These are phyloP conservation scores for Zaprionus vittiger DNA, from an alignment of 1,140 invertebrate species.

Conservation along the genomic window DNA sequence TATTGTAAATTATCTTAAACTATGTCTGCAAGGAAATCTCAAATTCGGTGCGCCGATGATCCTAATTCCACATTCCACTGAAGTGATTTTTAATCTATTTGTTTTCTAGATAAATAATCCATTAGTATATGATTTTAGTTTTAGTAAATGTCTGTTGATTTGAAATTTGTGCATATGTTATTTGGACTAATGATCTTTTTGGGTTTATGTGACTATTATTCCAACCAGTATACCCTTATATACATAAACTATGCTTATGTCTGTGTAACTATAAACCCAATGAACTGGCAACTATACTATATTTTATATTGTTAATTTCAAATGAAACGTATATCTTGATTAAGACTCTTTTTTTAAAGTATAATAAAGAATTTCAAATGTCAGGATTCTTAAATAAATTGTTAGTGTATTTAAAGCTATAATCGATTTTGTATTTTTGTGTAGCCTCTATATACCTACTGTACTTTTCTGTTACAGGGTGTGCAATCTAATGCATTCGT, in stretches of 20 bases:
- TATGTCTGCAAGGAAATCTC: constrained; percentile 37
- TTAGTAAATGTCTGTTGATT: constrained; percentile 30
- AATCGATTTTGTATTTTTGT: not conserved
- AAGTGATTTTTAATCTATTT: constrained; percentile 27
- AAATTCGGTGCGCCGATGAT: constrained; percentile 31
- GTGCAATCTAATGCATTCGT: not conserved
- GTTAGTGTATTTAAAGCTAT: constrained; percentile 22
- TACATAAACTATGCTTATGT: not conserved
- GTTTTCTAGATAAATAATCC: constrained; percentile 19
- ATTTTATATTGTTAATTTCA: constrained; percentile 15
- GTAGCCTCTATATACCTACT: not conserved
- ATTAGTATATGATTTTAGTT: constrained; percentile 29
- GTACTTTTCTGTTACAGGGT: not conserved
- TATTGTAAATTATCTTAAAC: not conserved
- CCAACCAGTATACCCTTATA: not conserved
- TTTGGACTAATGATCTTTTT: not conserved
- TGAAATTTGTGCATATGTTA: constrained; percentile 35
- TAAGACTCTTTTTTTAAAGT: constrained; percentile 29
- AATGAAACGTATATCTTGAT: constrained; percentile 20
- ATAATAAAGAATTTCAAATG: constrained; percentile 20
- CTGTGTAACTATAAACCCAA: not conserved
- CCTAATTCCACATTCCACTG: constrained; percentile 17
- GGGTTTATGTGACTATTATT: constrained; percentile 1
- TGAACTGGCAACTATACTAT: constrained; percentile 19
- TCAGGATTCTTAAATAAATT: constrained; percentile 34